Percentiles rank a stretch among this genome's conserved stretches.
phyloP scores from a whole-genome alignment of 92 coral and sea anemone species.

The Porites lobata region DNA sequence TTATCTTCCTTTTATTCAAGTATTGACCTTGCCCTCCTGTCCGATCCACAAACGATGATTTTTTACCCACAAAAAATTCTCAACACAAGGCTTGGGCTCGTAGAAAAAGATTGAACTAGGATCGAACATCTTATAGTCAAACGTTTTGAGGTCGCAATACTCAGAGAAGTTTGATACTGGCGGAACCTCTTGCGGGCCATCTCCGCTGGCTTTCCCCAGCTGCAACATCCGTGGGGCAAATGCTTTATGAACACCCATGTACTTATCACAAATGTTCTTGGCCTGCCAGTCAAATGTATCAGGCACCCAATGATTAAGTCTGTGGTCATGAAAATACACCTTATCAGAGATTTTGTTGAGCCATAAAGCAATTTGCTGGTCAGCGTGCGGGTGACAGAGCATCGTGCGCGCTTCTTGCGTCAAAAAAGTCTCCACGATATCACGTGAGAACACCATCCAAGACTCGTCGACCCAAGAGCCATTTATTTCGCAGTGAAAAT shows the following conservation, averaged over 20 bases:
- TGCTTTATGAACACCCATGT: slow-evolving; percentile 61
- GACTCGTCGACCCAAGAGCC: slow-evolving; percentile 70
- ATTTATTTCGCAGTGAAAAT: slow-evolving; percentile 56
- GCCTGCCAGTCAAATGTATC: slow-evolving; percentile 35
- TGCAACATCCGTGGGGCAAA: slow-evolving; percentile 46
- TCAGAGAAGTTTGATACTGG: slow-evolving; percentile 33
- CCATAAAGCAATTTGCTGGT: slow-evolving; percentile 82
- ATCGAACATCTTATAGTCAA: slow-evolving; percentile 35
- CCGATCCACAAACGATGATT: slow-evolving; percentile 54
- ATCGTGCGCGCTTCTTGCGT: slow-evolving; percentile 62
- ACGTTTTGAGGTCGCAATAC: slow-evolving; percentile 35
- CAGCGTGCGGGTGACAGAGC: slow-evolving; percentile 81
- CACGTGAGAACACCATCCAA: slow-evolving; percentile 68
- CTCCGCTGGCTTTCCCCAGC: slow-evolving; percentile 49
- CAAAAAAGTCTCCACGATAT: slow-evolving; percentile 54
- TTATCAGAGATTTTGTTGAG: slow-evolving; percentile 62
- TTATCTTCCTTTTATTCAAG: not conserved
- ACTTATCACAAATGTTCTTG: slow-evolving; percentile 40
- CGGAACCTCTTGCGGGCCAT: slow-evolving; percentile 36
- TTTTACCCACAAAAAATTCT: slow-evolving; percentile 44
- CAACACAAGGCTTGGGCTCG: slow-evolving; percentile 68
- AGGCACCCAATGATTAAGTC: slow-evolving; percentile 40
- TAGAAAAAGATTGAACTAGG: not conserved
- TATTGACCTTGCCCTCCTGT: slow-evolving; percentile 36
- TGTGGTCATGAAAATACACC: slow-evolving; percentile 50